A percentile compares a stretch with the other conserved stretches of the same genome.
phyloP scores from a whole-genome alignment of 2,888 invertebrate genomes.

The Geotrupes spiniger region DNA sequence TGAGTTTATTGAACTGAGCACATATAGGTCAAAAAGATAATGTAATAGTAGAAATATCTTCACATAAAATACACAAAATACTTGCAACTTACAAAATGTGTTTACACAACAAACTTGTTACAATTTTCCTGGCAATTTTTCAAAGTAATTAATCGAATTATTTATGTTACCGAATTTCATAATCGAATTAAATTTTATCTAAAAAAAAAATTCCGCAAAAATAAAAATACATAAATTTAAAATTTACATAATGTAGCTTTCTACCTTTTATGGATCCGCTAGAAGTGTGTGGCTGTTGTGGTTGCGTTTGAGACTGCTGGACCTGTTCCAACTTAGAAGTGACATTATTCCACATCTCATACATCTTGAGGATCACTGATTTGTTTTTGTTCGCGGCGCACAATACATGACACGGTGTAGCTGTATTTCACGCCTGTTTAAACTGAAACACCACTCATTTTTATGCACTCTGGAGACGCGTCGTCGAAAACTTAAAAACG shows the following conservation, averaged over 20 bases:
- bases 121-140: too few relatives aligned
- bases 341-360: constrained; percentile 81
- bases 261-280: constrained; percentile 82
- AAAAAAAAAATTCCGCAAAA: too few relatives aligned
- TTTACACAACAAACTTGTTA: too few relatives aligned
- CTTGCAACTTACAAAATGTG: constrained; percentile 12
- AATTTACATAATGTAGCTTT: background rate
- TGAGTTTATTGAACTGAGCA: constrained; percentile 39
- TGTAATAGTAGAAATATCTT: constrained; percentile 20
- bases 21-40: constrained; percentile 37
- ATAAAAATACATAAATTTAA: too few relatives aligned
- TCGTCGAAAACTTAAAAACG: background rate
- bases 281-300: constrained; percentile 74
- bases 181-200: too few relatives aligned
- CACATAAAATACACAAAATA: constrained; percentile 7
- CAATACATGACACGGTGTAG: constrained; percentile 15
- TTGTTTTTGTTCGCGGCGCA: constrained; percentile 15
- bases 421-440: constrained; percentile 11
- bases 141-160: too few relatives aligned
- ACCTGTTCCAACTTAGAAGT: constrained; percentile 71
- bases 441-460: constrained; percentile 8
- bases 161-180: too few relatives aligned
- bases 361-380: constrained; percentile 57
- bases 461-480: background rate
- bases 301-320: constrained; percentile 59